A percentile compares a stretch with the other conserved stretches of the same genome.
Conservation (phyloP, 2,113 vertebrate genomes). For the Neodon shergylaensis region DNA sequence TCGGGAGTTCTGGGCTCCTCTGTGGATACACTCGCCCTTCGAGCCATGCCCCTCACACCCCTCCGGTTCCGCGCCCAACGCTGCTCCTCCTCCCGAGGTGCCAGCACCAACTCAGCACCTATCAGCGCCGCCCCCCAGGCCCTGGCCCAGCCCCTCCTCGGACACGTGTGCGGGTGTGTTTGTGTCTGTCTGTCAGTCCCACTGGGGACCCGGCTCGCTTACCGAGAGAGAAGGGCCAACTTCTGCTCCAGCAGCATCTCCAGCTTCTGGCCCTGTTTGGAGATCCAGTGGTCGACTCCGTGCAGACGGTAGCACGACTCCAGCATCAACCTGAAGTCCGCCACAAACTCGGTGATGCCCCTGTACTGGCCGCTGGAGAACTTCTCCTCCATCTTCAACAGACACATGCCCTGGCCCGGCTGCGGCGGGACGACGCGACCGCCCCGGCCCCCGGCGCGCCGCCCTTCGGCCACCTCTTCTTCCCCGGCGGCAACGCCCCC, state of each 20-base stretch:
- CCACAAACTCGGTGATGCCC: constrained; percentile 95
- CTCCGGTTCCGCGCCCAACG: not conserved
- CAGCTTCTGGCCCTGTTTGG: constrained; percentile 96
- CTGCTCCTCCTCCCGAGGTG: constrained; percentile 56
- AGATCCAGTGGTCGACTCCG: constrained; percentile 98
- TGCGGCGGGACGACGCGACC: constrained; percentile 32
- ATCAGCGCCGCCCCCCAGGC: constrained; percentile 69
- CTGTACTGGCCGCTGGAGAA: constrained; percentile 90
- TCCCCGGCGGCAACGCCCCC: constrained; percentile 66
- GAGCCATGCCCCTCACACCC: constrained; percentile 34
- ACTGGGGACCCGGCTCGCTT: constrained; percentile 45
- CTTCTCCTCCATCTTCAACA: constrained; percentile 94
- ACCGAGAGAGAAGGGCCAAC: constrained; percentile 95
- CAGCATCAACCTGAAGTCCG: constrained; percentile 96
- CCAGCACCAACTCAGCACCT: constrained; percentile 61
- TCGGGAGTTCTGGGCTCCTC: not conserved
- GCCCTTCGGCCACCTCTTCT: constrained; percentile 53
- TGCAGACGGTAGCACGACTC: constrained; percentile 95
- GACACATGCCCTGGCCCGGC: constrained; percentile 84
- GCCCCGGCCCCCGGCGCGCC: constrained; percentile 10
- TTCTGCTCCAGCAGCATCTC: constrained; percentile 98
- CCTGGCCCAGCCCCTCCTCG: constrained; percentile 75
- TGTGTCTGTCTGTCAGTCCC: constrained; percentile 65
- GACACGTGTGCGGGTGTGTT: constrained; percentile 78
- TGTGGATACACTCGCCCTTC: fast-evolving